phyloP scores from a whole-genome alignment of 2,113 vertebrate species.

The Polypterus bichir region DNA sequence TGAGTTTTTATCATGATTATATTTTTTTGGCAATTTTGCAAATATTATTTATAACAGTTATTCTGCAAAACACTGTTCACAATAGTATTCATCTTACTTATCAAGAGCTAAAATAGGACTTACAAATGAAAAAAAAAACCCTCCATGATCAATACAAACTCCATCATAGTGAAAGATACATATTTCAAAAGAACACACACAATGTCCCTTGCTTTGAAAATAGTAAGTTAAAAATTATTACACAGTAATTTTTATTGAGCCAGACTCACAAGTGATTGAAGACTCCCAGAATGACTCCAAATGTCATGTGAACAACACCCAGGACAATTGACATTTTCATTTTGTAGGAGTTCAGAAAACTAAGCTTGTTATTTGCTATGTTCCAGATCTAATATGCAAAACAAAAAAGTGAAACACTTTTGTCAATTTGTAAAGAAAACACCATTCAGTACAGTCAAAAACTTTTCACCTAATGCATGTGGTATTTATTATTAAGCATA shows the following conservation, averaged over 20 bases:
- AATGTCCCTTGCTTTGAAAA: not conserved
- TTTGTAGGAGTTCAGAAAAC: constrained; percentile 93
- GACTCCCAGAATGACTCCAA: constrained; percentile 74
- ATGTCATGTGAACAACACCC: constrained; percentile 84
- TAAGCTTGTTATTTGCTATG: constrained; percentile 81
- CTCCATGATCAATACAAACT: too few species aligned
- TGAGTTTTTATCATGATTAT: too few species aligned
- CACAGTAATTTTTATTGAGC: not conserved
- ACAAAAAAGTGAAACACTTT: constrained; percentile 1
- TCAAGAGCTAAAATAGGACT: too few species aligned
- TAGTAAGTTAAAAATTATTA: not conserved
- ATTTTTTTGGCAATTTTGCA: too few species aligned
- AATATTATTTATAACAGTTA: too few species aligned
- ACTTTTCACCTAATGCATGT: not conserved
- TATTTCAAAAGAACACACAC: too few species aligned
- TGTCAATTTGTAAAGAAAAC: not conserved
- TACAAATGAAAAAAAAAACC: too few species aligned
- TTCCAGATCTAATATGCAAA: constrained; percentile 72
- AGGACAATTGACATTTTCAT: constrained; percentile 98
- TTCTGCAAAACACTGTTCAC: too few species aligned
- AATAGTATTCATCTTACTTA: too few species aligned
- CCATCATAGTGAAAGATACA: too few species aligned
- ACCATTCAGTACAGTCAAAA: not conserved
- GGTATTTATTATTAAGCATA: not conserved
- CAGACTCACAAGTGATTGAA: constrained; percentile 86